Conservation (phyloP, 1,140 invertebrate species). For the Drosophila ambigua region DNA sequence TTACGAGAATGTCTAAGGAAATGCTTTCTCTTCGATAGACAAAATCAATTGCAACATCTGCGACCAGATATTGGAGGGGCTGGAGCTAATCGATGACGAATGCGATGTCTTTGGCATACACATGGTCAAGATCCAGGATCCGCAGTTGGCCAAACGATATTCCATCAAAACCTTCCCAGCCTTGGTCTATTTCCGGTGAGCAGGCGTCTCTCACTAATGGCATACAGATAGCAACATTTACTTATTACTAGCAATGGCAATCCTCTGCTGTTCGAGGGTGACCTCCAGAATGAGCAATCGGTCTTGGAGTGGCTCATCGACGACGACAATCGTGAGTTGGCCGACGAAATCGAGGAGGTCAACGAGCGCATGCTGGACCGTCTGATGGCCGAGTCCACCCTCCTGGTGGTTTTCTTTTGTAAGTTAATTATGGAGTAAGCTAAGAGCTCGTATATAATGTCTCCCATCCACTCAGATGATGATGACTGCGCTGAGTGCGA, state of each 20-base stretch:
- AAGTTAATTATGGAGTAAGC: slow-evolving; percentile 84
- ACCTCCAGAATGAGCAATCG: slow-evolving; percentile 95
- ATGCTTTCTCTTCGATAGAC: slow-evolving; percentile 85
- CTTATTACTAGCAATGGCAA: slow-evolving; percentile 89
- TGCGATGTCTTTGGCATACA: slow-evolving; percentile 97
- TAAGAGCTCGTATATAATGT: too few relatives aligned
- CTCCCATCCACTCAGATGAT: slow-evolving; percentile 87
- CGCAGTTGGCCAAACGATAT: slow-evolving; percentile 94
- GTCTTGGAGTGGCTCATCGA: slow-evolving; percentile 97
- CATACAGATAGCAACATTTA: background rate
- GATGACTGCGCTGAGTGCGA: slow-evolving; percentile 96
- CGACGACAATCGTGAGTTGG: slow-evolving; percentile 96
- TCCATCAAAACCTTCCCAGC: slow-evolving; percentile 98
- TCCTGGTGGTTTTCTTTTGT: slow-evolving; percentile 97
- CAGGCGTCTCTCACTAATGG: too few relatives aligned
- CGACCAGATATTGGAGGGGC: slow-evolving; percentile 94
- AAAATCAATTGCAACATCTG: slow-evolving; percentile 97
- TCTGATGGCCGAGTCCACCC: slow-evolving; percentile 93
- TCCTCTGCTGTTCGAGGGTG: slow-evolving; percentile 96
- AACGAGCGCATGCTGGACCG: slow-evolving; percentile 95
- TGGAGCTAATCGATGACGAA: slow-evolving; percentile 96
- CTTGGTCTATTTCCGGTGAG: slow-evolving; percentile 92
- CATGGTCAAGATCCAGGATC: slow-evolving; percentile 97
- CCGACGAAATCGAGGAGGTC: slow-evolving; percentile 97
- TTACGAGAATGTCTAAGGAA: background rate